Conservation (phyloP, 2,797 vertebrate genomes). For the Tolypeutes matacus region DNA sequence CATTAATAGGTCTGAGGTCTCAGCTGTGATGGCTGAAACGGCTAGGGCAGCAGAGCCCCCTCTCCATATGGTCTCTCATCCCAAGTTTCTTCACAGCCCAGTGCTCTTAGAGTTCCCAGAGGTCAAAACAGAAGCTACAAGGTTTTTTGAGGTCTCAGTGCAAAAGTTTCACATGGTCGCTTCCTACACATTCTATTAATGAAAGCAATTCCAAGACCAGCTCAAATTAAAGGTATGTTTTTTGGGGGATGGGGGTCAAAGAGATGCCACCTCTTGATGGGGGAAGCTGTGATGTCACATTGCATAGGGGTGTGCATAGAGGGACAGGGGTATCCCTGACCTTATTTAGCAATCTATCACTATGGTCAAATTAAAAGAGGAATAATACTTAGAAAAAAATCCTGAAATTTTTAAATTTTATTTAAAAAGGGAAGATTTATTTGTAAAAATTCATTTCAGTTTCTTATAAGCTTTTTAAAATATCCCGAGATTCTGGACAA, state of each 20-base stretch:
- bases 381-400: background rate
- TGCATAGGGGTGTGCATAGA: background rate
- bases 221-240: background rate
- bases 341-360: background rate
- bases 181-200: background rate
- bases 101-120: background rate
- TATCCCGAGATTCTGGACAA: background rate
- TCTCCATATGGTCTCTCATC: background rate
- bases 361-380: background rate
- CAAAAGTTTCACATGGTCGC: background rate
- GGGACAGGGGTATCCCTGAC: background rate
- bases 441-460: slow-evolving; percentile 4
- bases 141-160: background rate
- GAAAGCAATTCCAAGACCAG: background rate
- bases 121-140: background rate
- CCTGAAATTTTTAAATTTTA: slow-evolving; percentile 12
- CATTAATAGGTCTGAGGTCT: background rate
- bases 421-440: background rate
- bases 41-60: background rate
- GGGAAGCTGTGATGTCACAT: background rate
- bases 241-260: background rate
- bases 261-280: background rate
- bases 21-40: background rate
- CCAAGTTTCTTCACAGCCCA: background rate
- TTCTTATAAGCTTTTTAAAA: slow-evolving; percentile 14